Evolutionary conservation across 2,113 vertebrate genomes (phyloP), one percentile per base, ranked within the genome.

Genomic region (Rhinichthys klamathensis): DNA sequence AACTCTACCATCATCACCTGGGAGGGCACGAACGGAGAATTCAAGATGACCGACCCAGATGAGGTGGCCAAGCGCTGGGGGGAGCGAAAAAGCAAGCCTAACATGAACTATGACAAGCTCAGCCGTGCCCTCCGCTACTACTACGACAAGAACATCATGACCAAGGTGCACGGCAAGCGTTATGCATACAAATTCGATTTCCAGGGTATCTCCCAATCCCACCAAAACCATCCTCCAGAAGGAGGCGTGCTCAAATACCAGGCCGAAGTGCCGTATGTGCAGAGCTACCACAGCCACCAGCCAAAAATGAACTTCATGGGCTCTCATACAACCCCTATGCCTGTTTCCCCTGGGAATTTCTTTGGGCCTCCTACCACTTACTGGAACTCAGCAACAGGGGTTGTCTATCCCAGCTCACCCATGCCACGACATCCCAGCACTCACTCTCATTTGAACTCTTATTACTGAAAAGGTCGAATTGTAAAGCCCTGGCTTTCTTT

Each of bases 31-130:
- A 96, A 95, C 4, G 95, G 96, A 0, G 96, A 96, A 92, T 96
- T 96, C 91, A 96, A 96, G 92, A 96, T 96, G 96, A 96, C 95
- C 0, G 95, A 96, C 91, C 96, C 95, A 0, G 96, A 96, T 4
- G 96, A 96, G 88, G 96, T 96, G 90, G 95, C 96, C 61, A 94
- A 96, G 89, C 95, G 96, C 87, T 96, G 96, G 96, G 95, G 95
- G 1, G 95, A 96, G 88, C 92, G 95, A 56, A 96, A 96, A 90
- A 96, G 95, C 92, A 96, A 95, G 84, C 94, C 96, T 90, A 92
- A 96, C 92, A 96, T 95, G 95, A 95, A 94, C 93, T 96, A 95
- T 3, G 94, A 95, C 93, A 95, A 95, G 91, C 89, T 94, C 90
- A 95, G 93, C 86, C 93, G 95, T 0, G 94, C 94, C 0, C 90